Evolutionary conservation across 1,140 invertebrate species (phyloP).

Genomic region (Protaetia brevitarsis): DNA sequence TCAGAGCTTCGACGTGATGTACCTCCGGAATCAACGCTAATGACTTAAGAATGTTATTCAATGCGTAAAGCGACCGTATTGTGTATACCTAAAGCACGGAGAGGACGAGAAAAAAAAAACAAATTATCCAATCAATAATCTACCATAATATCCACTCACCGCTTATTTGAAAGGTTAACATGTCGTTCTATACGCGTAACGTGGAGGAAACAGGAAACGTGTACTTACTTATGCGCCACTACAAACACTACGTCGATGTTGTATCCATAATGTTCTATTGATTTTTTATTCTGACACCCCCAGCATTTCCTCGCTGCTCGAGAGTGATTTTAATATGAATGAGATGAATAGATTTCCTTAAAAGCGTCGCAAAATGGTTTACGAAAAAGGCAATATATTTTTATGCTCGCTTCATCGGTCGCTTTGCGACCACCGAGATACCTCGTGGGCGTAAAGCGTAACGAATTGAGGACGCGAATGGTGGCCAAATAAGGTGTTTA

Average conservation of each 20-base stretch:
- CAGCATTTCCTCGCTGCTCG: neutral
- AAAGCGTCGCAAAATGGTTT: slow-evolving; percentile 3
- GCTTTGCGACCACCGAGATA: neutral
- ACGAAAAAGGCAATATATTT: slow-evolving; percentile 12
- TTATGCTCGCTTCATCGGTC: neutral
- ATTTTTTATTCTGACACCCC: neutral
- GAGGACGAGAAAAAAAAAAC: neutral
- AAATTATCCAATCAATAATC: slow-evolving; percentile 8
- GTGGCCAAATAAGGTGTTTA: too few relatives aligned
- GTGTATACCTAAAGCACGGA: neutral
- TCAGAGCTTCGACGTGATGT: neutral
- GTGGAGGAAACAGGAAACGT: too few relatives aligned
- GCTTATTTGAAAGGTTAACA: too few relatives aligned
- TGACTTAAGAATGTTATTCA: slow-evolving; percentile 14
- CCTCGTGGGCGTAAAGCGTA: neutral
- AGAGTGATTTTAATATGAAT: slow-evolving; percentile 5
- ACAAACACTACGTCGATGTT: neutral
- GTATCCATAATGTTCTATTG: neutral
- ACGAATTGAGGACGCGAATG: too few relatives aligned
- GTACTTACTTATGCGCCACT: too few relatives aligned
- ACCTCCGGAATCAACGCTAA: neutral
- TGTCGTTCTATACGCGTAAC: too few relatives aligned
- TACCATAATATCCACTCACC: neutral
- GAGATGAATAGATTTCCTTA: neutral
- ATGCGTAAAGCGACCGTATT: neutral